Conservation (phyloP, 2,113 vertebrate species). For the Progne subis region DNA sequence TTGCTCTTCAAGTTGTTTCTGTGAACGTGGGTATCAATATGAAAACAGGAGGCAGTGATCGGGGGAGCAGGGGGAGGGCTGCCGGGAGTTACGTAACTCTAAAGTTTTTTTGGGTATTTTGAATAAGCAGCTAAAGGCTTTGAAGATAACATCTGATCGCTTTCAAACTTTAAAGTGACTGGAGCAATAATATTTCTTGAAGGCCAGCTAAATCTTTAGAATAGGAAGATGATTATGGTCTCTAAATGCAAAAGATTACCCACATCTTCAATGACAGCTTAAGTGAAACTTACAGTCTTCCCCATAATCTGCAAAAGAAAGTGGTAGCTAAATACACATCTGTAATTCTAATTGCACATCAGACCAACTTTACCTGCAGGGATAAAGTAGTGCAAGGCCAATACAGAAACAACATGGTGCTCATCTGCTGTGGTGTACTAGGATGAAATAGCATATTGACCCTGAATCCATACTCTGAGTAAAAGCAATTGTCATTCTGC, state of each 20-base stretch:
- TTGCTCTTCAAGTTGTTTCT: neutral
- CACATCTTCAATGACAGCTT: constrained; percentile 54
- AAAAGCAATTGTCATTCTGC: constrained; percentile 82
- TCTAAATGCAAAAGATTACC: constrained; percentile 65
- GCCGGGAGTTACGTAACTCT: neutral
- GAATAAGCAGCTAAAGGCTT: constrained; percentile 49
- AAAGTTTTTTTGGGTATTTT: constrained; percentile 49
- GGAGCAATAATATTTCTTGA: constrained; percentile 50
- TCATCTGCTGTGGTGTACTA: constrained; percentile 69
- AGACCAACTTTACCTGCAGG: constrained; percentile 73
- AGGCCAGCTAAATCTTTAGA: constrained; percentile 52
- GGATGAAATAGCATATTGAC: constrained; percentile 82
- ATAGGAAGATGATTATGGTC: constrained; percentile 63
- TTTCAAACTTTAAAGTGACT: constrained; percentile 57
- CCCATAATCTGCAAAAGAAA: constrained; percentile 46
- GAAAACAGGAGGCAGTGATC: neutral
- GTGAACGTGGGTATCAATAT: neutral
- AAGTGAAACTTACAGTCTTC: constrained; percentile 54
- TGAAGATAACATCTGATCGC: constrained; percentile 47
- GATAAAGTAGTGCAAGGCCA: constrained; percentile 66
- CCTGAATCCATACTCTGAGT: constrained; percentile 76
- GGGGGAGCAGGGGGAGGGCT: neutral
- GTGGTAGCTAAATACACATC: constrained; percentile 46
- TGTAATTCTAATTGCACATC: constrained; percentile 72
- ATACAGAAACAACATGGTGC: constrained; percentile 69